Evolutionary conservation across 53 echinoderm and acorn worm species (phyloP).

Genomic region (Paracentrotus lividus): DNA sequence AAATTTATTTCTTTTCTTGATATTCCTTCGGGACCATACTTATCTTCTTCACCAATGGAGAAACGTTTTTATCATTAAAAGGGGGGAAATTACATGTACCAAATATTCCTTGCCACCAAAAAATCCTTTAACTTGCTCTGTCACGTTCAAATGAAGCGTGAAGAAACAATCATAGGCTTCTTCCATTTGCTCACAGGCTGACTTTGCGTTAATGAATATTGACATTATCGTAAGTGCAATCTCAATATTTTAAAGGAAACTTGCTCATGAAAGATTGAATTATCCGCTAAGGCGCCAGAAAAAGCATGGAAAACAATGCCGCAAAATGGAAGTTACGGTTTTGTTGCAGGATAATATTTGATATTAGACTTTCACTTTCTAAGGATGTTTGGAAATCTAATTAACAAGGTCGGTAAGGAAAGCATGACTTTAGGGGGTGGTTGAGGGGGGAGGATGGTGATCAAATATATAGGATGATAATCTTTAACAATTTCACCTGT

Average conservation of each 20-base stretch:
- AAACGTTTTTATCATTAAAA: not conserved
- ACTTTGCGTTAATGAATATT: constrained; percentile 31
- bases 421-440: not conserved
- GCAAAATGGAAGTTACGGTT: not conserved
- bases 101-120: not conserved
- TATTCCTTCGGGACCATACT: not conserved
- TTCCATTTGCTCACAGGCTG: not conserved
- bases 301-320: not conserved
- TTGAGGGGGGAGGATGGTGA: not conserved
- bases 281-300: not conserved
- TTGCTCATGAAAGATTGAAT: constrained; percentile 18
- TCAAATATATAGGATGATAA: not conserved
- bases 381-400: constrained; percentile 53
- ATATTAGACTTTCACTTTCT: not conserved
- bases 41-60: not conserved
- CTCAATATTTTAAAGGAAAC: constrained; percentile 30
- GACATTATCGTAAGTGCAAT: constrained; percentile 24
- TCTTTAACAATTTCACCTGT: not conserved
- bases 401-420: constrained; percentile 27
- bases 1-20: not conserved
- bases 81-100: not conserved
- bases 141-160: not conserved
- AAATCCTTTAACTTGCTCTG: not conserved
- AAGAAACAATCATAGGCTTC: not conserved
- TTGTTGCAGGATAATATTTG: not conserved